A percentile compares a stretch with the other conserved stretches of the same genome.
phyloP scores from a whole-genome alignment of 2,797 vertebrate species.

The Sebastes itinus region DNA sequence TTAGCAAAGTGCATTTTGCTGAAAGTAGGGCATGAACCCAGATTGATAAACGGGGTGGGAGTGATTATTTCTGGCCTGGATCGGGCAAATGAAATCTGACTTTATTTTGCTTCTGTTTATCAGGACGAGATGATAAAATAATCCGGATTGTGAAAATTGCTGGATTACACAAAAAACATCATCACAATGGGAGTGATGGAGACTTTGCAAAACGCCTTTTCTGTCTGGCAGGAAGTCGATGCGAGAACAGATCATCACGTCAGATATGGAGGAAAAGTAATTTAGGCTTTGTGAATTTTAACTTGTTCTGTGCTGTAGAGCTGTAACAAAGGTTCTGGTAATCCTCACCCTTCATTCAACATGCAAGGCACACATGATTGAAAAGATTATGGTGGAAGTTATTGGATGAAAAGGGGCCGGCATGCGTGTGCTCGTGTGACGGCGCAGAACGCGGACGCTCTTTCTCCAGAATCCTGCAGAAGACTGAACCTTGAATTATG shows the following conservation, averaged over 20 bases:
- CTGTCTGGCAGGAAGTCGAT: constrained; percentile 50
- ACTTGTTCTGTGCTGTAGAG: constrained; percentile 37
- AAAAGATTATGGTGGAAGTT: constrained; percentile 57
- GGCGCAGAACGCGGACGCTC: constrained; percentile 1
- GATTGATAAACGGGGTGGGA: constrained; percentile 20
- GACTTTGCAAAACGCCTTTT: constrained; percentile 57
- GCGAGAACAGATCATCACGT: constrained; percentile 49
- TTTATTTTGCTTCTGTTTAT: constrained; percentile 67
- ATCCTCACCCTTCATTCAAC: constrained; percentile 59
- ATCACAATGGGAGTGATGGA: constrained; percentile 70
- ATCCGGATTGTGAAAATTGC: constrained; percentile 79
- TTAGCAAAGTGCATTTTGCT: not conserved
- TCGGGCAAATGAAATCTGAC: constrained; percentile 68
- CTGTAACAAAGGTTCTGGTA: constrained; percentile 58
- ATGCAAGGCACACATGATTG: constrained; percentile 58
- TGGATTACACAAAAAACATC: constrained; percentile 77
- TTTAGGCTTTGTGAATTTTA: constrained; percentile 59
- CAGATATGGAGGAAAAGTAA: constrained; percentile 62
- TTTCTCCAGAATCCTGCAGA: constrained; percentile 4
- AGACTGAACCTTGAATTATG: constrained; percentile 26
- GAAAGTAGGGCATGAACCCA: constrained; percentile 48
- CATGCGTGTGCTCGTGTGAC: constrained; percentile 14
- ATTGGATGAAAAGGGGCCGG: constrained; percentile 56
- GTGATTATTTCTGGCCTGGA: constrained; percentile 68
- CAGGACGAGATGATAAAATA: constrained; percentile 72